Evolutionary conservation across 2,888 invertebrate species (phyloP), one percentile per base, ranked within the genome.

Genomic region (Mongoloraphidia duomilia): DNA sequence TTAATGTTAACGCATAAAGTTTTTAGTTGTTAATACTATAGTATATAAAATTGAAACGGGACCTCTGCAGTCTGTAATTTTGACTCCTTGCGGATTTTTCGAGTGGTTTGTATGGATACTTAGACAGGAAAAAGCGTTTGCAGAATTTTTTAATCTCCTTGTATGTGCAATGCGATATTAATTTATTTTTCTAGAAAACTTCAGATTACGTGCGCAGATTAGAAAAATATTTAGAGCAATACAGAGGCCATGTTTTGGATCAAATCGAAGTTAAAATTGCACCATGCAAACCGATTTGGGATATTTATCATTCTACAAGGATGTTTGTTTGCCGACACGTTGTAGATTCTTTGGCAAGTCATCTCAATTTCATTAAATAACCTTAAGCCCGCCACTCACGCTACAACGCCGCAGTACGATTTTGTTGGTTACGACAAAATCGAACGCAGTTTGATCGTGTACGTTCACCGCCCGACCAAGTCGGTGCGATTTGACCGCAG

Each of bases 251-350:
- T 59, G 81, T 82, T 45, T 67, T 80, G 11, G 63, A 69, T 10
- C 77, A 80, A 40, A 72, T 81, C 35, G 75, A 75, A 2, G 73
- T 74, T 48, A 76, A 78, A 46, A 79, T 83, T 5, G 83, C 82
- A 6, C 76, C 76, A 45, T 87, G 87, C 63, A 72, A 76, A 2
- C 84, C 85, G 0, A 68, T 88, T 38, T 87, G 80, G 71, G 74
- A 81, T 41, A 76, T 84, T 35, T 81, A 77, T 57, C 72, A 80
- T 55, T 80, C 81, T 33, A 67, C 77, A 14, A 75, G 84, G 53
- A 65, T 77, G 1, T 65, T 78, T 51, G 57, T 80, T 9, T 84
- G 83, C 59, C 72, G 75, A 46, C 74, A 76, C 62, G 75, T 80
- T 56, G 67, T 82, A 42, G 79, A 79, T 42, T 79, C 81, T 36